These are phyloP conservation scores for Gymnopithys bicolor DNA, from an alignment of 2,797 vertebrate species.

Conservation along the genomic window DNA sequence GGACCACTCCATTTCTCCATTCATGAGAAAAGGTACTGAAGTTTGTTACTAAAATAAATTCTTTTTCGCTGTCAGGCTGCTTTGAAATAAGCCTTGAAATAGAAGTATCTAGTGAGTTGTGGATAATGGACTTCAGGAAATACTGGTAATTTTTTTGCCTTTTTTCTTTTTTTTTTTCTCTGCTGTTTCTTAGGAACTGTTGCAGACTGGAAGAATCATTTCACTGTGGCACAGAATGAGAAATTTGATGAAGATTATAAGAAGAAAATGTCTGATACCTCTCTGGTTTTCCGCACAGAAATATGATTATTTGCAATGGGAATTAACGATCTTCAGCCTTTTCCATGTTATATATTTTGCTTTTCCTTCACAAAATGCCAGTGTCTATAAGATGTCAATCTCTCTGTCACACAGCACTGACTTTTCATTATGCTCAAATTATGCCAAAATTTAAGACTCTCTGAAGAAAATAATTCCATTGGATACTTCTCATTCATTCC, in stretches of 20 bases:
- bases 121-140: not conserved
- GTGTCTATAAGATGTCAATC: not conserved
- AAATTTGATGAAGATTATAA: constrained; percentile 76
- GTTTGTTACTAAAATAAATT: not conserved
- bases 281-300: constrained; percentile 67
- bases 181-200: constrained; percentile 62
- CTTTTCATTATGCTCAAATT: not conserved
- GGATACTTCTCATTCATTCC: not conserved
- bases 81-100: not conserved
- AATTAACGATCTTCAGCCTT: not conserved
- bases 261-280: constrained; percentile 71
- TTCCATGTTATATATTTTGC: not conserved
- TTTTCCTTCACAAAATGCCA: not conserved
- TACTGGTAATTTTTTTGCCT: not conserved
- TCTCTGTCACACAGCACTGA: not conserved
- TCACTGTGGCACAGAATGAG: constrained; percentile 78
- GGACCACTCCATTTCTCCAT: constrained; percentile 79
- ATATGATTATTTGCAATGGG: constrained; percentile 45
- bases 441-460: not conserved
- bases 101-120: not conserved
- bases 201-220: constrained; percentile 80
- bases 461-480: not conserved
- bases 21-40: constrained; percentile 80
- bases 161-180: not conserved
- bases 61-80: not conserved